phyloP scores from a whole-genome alignment of 2,113 vertebrate genomes.

The Pomatorhinus ruficollis region DNA sequence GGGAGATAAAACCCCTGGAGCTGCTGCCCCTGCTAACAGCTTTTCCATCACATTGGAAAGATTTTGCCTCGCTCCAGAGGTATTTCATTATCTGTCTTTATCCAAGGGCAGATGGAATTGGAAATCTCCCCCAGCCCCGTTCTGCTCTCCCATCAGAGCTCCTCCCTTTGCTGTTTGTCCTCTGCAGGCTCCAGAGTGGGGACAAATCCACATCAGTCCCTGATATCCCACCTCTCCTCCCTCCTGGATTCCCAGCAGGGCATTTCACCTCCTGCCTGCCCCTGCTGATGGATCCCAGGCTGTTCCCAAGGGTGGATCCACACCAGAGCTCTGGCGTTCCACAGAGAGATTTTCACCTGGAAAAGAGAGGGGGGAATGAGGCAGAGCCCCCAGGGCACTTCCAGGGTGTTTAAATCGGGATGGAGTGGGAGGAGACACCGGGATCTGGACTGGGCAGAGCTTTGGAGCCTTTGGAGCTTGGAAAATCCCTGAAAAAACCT shows the following conservation, averaged over 20 bases:
- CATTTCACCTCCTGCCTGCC: not conserved
- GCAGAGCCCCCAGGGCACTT: not conserved
- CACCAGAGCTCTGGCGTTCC: not conserved
- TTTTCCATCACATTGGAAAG: not conserved
- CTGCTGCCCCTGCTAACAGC: not conserved
- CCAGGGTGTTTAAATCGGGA: not conserved
- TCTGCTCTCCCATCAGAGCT: not conserved
- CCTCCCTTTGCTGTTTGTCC: not conserved
- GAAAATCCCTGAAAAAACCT: not conserved
- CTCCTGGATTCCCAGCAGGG: not conserved
- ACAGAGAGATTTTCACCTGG: not conserved
- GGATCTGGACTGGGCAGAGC: not conserved
- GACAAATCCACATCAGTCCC: not conserved
- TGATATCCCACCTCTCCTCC: not conserved
- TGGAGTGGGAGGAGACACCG: fast-evolving
- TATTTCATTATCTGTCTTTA: conserved; percentile 13
- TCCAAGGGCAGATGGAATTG: conserved; percentile 49
- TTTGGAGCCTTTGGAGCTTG: not conserved
- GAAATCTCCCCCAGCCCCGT: not conserved
- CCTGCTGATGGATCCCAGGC: not conserved
- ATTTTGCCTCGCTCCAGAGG: not conserved
- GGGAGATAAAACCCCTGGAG: not conserved
- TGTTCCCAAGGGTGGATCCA: not conserved
- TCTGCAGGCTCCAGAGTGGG: not conserved
- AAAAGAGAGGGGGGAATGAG: not conserved